Evolutionary conservation across 2,113 vertebrate species (phyloP), one percentile per base, ranked within the genome.

Genomic region (Phoxinus phoxinus): DNA sequence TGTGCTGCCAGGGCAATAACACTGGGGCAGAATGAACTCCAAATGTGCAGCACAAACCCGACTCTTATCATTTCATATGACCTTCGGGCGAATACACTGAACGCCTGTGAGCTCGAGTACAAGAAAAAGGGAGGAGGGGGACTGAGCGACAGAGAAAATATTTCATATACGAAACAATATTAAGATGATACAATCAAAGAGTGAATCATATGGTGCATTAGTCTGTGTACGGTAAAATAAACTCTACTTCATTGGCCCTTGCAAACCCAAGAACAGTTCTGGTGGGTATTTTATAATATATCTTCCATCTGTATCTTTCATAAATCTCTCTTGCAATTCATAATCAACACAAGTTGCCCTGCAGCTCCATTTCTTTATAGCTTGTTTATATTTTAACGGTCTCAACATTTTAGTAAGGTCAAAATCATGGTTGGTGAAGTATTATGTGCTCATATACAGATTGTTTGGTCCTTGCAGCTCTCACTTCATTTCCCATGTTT

Each of bases 51-150:
- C 7, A 56, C 63, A 59, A 72, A 59, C 51, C 72, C 30, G 11
- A 9, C 48, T 84, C 78, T 81, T 72, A 80, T 81, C 86, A 81
- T 84, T 84, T 84, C n/a, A 23, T 69, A 32, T 87, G 71, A 87
- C 86, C 83, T 87, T 85, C 86, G 74, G 77, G 63, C 35, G 44
- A 85, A 75, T 81, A 77, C 15, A 71, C 25, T 37, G 83, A 63
- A n/a, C 8, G 6, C 5, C 15, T 84, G 69, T 23, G 44, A 46
- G 69, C 44, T 44, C 23, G 19, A 27, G 30, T 41, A 17, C 37
- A 78, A 74, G 69, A 44, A 4, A 41, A 53, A 59, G 65, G 17
- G 19, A 75, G 59, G 30, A 72, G 37, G 72, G 56, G 58, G 37
- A 30, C 51, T 58, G 56, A 37, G 79, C 13, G 23, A 27, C 72